Evolutionary conservation across 2,888 invertebrate species (phyloP).

Genomic region (Crematogaster levior): DNA sequence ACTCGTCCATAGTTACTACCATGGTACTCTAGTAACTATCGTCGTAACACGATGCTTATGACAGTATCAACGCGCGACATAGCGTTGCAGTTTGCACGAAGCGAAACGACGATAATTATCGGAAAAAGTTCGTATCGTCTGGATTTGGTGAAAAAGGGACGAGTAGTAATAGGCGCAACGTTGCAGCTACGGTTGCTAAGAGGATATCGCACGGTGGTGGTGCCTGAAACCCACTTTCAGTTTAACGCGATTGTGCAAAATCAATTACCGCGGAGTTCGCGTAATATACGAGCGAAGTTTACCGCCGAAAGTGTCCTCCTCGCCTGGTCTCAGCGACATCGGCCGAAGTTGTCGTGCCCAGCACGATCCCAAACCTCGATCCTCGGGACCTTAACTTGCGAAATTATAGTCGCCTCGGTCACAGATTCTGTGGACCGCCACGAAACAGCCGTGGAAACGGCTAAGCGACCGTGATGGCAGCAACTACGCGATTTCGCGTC

Average conservation of each 20-base stretch:
- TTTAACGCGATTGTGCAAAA: slow-evolving; percentile 75
- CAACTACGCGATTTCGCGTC: slow-evolving; percentile 2
- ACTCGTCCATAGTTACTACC: slow-evolving; percentile 4
- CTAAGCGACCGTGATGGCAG: background rate
- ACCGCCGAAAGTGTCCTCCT: slow-evolving; percentile 68
- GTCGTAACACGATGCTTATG: slow-evolving; percentile 12
- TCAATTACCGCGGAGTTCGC: slow-evolving; percentile 71
- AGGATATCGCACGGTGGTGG: slow-evolving; percentile 45
- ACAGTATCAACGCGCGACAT: slow-evolving; percentile 11
- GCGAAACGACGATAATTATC: slow-evolving; percentile 40
- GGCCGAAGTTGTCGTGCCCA: slow-evolving; percentile 61
- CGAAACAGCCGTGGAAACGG: slow-evolving; percentile 62
- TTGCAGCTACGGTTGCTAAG: slow-evolving; percentile 25
- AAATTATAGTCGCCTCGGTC: slow-evolving; percentile 66
- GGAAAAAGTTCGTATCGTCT: slow-evolving; percentile 43
- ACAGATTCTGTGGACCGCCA: slow-evolving; percentile 54
- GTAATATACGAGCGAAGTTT: slow-evolving; percentile 74
- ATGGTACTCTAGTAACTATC: background rate
- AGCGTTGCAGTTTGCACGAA: slow-evolving; percentile 1
- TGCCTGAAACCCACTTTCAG: slow-evolving; percentile 68
- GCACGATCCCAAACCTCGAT: slow-evolving; percentile 57
- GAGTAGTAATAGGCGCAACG: slow-evolving; percentile 18
- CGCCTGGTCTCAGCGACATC: slow-evolving; percentile 35
- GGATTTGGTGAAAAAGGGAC: slow-evolving; percentile 30
- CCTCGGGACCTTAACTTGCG: slow-evolving; percentile 61